Evolutionary conservation across 2,888 invertebrate genomes (phyloP), one percentile per base, ranked within the genome.

Genomic region (Leptarthrus brevirostris): DNA sequence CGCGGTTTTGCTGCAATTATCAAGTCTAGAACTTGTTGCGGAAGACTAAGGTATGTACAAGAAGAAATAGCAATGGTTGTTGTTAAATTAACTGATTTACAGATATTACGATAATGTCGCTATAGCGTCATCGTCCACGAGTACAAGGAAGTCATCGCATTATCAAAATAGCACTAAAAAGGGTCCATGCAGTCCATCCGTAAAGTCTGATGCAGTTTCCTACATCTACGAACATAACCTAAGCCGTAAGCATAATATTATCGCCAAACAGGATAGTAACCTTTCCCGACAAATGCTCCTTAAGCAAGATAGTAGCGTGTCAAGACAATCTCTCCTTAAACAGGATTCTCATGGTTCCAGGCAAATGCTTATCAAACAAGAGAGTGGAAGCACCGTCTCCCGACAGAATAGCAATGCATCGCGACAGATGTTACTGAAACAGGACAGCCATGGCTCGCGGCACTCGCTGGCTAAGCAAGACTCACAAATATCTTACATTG

Each of bases 1-100:
- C 90, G 92, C 75, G 96, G 96, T 3, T 97, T 97, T 83, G 90
- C 93, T 49, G 95, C 94, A 16, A 94, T 96, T 77, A 88, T 95
- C 53, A 92, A 93, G 84, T 94, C 94, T 78, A 89, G 93, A 78
- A 91, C 92, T 78, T 95, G 95, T 84, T 95, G 95, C 82, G 94
- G 94, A 34, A 89, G 93, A 74, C 87, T 95, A 76, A 89, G 94
- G 79, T 85, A 78, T 40, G 0, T 36, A 44, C 16, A 14, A 14
- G 3, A 44, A 44, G 1, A 56, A 30, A 26, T 30, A 56, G 10
- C n/a, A 30, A 56, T n/a, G n/a, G n/a, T n/a, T n/a, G n/a, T n/a
- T n/a, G n/a, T 20, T 30, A 1, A 56, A 56, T 56, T 22, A 56
- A n/a, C n/a, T n/a, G n/a, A n/a, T 53, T 58, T 47, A 14, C 74